phyloP scores from a whole-genome alignment of 2,888 invertebrate genomes.

The Proisotoma minuta region DNA sequence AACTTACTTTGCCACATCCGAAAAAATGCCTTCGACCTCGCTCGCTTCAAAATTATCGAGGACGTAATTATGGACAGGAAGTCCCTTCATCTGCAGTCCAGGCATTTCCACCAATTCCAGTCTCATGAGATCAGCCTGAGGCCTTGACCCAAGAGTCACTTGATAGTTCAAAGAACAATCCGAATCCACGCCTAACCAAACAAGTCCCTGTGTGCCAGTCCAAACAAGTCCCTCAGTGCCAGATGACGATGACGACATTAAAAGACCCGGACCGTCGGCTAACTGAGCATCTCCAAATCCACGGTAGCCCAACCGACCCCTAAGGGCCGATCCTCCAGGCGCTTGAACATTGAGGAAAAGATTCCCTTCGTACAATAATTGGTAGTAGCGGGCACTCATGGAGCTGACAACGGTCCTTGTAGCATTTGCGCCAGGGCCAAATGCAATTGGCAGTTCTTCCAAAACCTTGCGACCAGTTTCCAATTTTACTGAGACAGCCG shows the following conservation, averaged over 20 bases:
- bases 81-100: conserved; percentile 44
- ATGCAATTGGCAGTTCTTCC: conserved; percentile 43
- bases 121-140: conserved; percentile 45
- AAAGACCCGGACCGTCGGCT: conserved; percentile 46
- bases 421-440: conserved; percentile 40
- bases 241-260: conserved; percentile 34
- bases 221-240: too few relatives aligned
- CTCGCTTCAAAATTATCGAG: conserved; percentile 47
- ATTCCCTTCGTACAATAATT: conserved; percentile 75
- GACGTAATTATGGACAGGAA: conserved; percentile 42
- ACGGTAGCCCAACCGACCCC: conserved; percentile 71
- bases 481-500: conserved; percentile 38
- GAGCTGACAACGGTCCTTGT: conserved; percentile 56
- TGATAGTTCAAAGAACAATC: conserved; percentile 46
- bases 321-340: conserved; percentile 55
- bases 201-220: conserved; percentile 43
- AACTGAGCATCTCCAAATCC: conserved; percentile 60
- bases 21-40: conserved; percentile 45
- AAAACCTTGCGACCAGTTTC: conserved; percentile 47
- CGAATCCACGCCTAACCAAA: conserved; percentile 46
- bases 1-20: conserved; percentile 44
- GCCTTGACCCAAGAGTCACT: conserved; percentile 45
- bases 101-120: conserved; percentile 47
- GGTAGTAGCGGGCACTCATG: conserved; percentile 73
- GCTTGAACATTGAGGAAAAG: conserved; percentile 70